Conservation (phyloP, 1,140 invertebrate species). For the Temnothorax longispinosus region DNA sequence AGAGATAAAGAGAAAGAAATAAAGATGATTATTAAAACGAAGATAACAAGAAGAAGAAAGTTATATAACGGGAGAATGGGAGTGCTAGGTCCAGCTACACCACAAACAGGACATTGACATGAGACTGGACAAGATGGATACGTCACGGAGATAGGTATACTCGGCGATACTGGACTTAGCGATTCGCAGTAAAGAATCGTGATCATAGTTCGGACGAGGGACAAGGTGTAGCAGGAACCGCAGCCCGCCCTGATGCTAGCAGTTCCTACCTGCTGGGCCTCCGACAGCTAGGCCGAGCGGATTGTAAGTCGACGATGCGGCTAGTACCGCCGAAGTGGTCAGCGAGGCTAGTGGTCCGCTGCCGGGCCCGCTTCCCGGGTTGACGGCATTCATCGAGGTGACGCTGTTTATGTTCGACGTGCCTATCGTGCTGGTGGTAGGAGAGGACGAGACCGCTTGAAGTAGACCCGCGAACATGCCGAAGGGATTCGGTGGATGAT, state of each 20-base stretch:
- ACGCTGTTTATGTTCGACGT: conserved; percentile 75
- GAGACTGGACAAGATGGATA: conserved; percentile 62
- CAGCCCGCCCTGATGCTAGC: conserved; percentile 85
- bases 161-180: conserved; percentile 43
- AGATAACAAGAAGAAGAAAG: conserved; percentile 51
- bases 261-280: conserved; percentile 90
- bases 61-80: conserved; percentile 75
- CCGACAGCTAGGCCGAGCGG: conserved; percentile 92
- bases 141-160: conserved; percentile 51
- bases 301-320: conserved; percentile 91
- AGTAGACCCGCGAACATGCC: conserved; percentile 85
- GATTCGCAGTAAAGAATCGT: conserved; percentile 40
- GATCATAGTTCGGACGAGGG: conserved; percentile 71
- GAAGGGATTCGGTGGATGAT: conserved; percentile 82
- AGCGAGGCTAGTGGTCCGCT: conserved; percentile 90
- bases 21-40: conserved; percentile 65
- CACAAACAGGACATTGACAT: conserved; percentile 75
- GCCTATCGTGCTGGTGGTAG: conserved; percentile 76
- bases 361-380: conserved; percentile 62
- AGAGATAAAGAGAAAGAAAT: conserved; percentile 25
- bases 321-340: conserved; percentile 90
- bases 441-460: conserved; percentile 83
- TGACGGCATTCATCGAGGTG: conserved; percentile 74
- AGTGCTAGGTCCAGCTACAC: conserved; percentile 85
- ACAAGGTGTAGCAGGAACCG: conserved; percentile 84